Evolutionary conservation across 2,797 vertebrate genomes (phyloP).

Genomic region (Arrhamphus sclerolepis): DNA sequence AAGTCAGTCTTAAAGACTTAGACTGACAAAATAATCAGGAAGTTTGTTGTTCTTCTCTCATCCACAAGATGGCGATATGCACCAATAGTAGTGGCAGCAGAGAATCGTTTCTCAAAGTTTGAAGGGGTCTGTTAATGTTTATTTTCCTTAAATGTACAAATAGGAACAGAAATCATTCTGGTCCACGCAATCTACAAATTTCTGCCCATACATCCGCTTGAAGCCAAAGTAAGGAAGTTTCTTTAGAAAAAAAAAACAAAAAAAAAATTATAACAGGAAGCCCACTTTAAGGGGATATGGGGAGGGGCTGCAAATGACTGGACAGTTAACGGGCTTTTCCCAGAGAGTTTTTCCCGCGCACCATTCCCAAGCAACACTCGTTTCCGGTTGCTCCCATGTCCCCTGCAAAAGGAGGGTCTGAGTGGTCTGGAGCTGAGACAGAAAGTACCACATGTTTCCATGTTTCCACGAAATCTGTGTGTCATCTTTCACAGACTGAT

Average conservation of each 20-base stretch:
- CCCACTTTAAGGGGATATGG: conserved; percentile 43
- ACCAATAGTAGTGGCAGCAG: not conserved
- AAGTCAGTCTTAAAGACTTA: conserved; percentile 2
- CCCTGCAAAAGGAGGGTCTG: conserved; percentile 16
- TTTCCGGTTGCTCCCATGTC: conserved; percentile 70
- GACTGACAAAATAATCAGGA: not conserved
- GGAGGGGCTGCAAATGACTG: conserved; percentile 56
- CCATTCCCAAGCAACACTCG: conserved; percentile 69
- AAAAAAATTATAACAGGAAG: conserved; percentile 67
- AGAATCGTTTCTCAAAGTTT: not conserved
- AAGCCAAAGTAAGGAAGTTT: conserved; percentile 46
- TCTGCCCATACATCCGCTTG: conserved; percentile 27
- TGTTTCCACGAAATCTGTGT: no score
- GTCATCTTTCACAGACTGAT: no score
- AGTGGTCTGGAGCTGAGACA: no score
- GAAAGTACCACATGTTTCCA: no score
- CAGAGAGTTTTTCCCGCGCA: conserved; percentile 69
- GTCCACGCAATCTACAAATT: conserved; percentile 33
- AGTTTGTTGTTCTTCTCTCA: not conserved
- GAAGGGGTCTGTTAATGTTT: conserved; percentile 13
- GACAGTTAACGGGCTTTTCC: conserved; percentile 55
- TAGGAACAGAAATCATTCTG: conserved; percentile 10
- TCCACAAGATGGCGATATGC: conserved; percentile 64
- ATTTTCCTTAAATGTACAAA: conserved; percentile 41
- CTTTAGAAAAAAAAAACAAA: no score